Evolutionary conservation across 2,888 invertebrate species (phyloP).

Genomic region (Eurytoma adleriae): DNA sequence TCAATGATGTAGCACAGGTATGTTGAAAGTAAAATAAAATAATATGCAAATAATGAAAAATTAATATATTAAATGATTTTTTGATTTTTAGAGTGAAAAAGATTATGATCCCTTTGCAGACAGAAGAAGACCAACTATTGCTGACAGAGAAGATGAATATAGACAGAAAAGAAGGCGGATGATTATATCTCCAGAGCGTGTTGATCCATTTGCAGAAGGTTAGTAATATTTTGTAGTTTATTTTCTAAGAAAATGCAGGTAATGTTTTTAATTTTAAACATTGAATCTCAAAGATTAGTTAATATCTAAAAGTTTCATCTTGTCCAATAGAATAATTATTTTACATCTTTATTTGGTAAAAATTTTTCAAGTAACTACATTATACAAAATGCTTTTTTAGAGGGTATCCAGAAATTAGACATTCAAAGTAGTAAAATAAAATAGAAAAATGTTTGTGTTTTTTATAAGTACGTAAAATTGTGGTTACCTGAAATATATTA

Average conservation of each 20-base stretch:
- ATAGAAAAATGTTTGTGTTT: neutral
- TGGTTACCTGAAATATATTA: neutral
- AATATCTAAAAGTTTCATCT: neutral
- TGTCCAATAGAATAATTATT: constrained; percentile 13
- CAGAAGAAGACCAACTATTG: constrained; percentile 92
- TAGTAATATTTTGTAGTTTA: constrained; percentile 74
- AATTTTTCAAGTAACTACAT: constrained; percentile 18
- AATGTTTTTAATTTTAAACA: constrained; percentile 43
- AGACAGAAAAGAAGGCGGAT: constrained; percentile 90
- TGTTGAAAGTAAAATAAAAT: constrained; percentile 63
- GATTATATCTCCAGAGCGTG: constrained; percentile 97
- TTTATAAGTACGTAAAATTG: neutral
- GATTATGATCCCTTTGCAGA: constrained; percentile 97
- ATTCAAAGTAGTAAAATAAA: neutral
- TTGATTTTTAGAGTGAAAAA: constrained; percentile 84
- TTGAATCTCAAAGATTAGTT: neutral
- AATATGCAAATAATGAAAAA: constrained; percentile 4
- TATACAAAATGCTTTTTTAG: neutral
- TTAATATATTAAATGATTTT: constrained; percentile 16
- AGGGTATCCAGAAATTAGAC: neutral
- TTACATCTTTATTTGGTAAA: constrained; percentile 4
- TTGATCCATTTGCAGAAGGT: constrained; percentile 99
- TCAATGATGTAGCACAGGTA: constrained; percentile 94
- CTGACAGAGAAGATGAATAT: constrained; percentile 98
- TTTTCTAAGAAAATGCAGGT: constrained; percentile 46